phyloP scores from a whole-genome alignment of 2,888 invertebrate species.

The Aporophyla lueneburgensis region DNA sequence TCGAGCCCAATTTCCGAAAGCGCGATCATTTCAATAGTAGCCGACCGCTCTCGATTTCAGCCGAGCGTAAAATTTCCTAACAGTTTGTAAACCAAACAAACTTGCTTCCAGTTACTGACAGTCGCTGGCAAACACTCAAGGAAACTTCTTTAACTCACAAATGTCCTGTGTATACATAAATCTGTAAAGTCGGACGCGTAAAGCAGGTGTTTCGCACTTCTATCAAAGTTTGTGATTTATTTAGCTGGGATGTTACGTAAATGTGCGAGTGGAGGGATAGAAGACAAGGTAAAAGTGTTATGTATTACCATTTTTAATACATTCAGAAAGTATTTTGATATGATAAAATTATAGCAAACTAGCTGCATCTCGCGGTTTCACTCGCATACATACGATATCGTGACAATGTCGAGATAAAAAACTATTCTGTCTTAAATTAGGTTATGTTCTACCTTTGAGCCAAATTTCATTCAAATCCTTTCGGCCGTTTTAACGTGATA shows the following conservation, averaged over 20 bases:
- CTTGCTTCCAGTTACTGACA: constrained; percentile 66
- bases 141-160: constrained; percentile 70
- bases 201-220: constrained; percentile 61
- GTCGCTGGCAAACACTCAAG: constrained; percentile 62
- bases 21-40: constrained; percentile 60
- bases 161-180: constrained; percentile 66
- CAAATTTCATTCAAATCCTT: no score
- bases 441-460: no score
- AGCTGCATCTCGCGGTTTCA: no score
- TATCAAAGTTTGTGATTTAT: constrained; percentile 64
- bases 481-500: no score
- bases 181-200: constrained; percentile 54
- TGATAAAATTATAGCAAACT: not conserved
- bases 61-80: constrained; percentile 74
- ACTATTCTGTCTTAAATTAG: no score
- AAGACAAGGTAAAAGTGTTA: not conserved
- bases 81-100: constrained; percentile 74
- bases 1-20: constrained; percentile 63
- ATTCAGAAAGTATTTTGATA: not conserved
- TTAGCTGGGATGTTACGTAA: constrained; percentile 31
- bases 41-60: constrained; percentile 44
- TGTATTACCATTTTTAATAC: not conserved
- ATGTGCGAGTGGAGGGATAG: constrained; percentile 4
- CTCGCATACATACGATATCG: no score
- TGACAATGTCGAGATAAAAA: no score